Base-by-base conservation (phyloP, 2,888 invertebrate species). In the Parapristionchus giblindavisi region DNA sequence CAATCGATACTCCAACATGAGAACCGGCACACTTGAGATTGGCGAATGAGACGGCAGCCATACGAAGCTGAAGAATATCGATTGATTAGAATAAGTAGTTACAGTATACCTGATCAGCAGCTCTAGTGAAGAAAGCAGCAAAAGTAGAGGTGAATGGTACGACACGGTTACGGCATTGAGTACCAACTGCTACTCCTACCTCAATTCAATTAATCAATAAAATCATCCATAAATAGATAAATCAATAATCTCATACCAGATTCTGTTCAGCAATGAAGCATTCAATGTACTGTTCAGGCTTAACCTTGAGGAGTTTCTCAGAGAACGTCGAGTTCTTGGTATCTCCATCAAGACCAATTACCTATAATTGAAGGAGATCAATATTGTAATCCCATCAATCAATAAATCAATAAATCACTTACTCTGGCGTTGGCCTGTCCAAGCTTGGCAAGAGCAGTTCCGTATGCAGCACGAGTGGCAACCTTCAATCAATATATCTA, bases 231-330 rank as follows among this genome's bases (percentile, higher is more conserved):
- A 60, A 34, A 14, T 32, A 24, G 34, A 60, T n/a, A n/a, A n/a
- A n/a, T n/a, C n/a, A n/a, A n/a, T n/a, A n/a, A n/a, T n/a, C n/a
- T 34, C 63, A 54, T 27, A 60, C 75, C 88, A 97, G 90, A 91
- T 96, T 98, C 91, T 99, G 99, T 89, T 99, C 99, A 76, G 99
- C 99, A 88, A 99, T 99, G 91, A 94, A 99, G 89, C 99, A 97
- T 90, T 99, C 99, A 83, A 99, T 92, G 90, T 94, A 96, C 81
- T 94, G 92, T 71, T 91, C 90, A 1, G 92, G 91, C 77, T 87
- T 89, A 58, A 79, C 92, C 83, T 93, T 92, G 89, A 93, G 93
- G 80, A 98, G 92, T 88, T 94, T 95, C 85, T 95, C 95, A 24
- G 98, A 93, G 90, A 92, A 99, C 0, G 99, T 99, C 0, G 98